These are phyloP conservation scores for Neodiprion pinetum DNA, from an alignment of 1,140 invertebrate genomes.

Conservation along the genomic window DNA sequence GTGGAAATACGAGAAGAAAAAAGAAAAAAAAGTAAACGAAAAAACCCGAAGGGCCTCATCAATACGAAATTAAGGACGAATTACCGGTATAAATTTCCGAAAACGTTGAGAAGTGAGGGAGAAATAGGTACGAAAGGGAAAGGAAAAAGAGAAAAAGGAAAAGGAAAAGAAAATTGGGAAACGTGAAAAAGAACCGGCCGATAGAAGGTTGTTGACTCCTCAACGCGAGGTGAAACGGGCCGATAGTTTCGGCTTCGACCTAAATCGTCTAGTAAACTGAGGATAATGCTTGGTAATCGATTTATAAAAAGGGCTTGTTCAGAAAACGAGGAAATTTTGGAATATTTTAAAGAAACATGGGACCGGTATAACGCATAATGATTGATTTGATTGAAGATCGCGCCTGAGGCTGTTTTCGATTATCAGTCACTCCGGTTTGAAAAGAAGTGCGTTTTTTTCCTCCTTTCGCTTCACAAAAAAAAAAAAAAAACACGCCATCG, in stretches of 20 bases:
- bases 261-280: not conserved
- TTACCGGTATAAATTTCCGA: not conserved
- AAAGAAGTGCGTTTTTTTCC: too few species aligned
- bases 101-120: too few species aligned
- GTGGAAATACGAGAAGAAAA: not conserved
- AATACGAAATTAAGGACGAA: constrained; percentile 8
- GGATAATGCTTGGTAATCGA: not conserved
- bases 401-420: not conserved
- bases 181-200: not conserved
- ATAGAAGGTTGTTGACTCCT: not conserved
- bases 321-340: not conserved
- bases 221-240: too few species aligned
- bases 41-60: not conserved
- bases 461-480: too few species aligned
- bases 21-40: not conserved
- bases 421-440: not conserved
- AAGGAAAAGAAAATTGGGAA: not conserved
- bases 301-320: constrained; percentile 2
- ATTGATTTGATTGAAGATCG: not conserved
- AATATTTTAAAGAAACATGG: not conserved
- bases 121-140: not conserved
- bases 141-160: not conserved
- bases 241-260: not conserved
- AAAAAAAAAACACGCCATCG: too few species aligned
- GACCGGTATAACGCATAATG: not conserved